Evolutionary conservation across 2,888 invertebrate genomes (phyloP).

Genomic region (Clanis bilineata): DNA sequence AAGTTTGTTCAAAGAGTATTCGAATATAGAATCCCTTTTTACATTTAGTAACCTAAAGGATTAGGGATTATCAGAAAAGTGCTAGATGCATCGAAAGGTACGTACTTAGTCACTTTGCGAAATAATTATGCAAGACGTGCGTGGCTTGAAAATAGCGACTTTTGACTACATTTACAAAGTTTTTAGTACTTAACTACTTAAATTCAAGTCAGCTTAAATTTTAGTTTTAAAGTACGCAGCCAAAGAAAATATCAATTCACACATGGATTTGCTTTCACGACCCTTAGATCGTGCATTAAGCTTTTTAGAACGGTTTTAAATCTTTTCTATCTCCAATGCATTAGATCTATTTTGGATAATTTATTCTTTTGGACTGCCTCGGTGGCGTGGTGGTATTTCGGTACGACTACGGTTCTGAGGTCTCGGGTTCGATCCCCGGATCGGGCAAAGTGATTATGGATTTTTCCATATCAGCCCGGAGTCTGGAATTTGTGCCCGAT

Average conservation of each 20-base stretch:
- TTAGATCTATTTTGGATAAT: not conserved
- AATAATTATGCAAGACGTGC: not conserved
- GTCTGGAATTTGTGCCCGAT: too few relatives aligned
- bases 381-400: too few relatives aligned
- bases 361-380: slow-evolving; percentile 4
- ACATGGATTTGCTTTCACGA: slow-evolving; percentile 5
- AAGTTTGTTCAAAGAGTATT: too few relatives aligned
- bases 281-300: not conserved
- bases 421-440: too few relatives aligned
- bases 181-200: not conserved
- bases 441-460: too few relatives aligned
- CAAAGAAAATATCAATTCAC: not conserved
- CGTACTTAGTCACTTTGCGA: too few relatives aligned
- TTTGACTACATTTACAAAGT: not conserved
- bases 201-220: not conserved
- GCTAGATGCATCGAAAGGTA: too few relatives aligned
- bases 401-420: too few relatives aligned
- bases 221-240: not conserved
- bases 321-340: slow-evolving; percentile 9
- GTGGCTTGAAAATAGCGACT: not conserved
- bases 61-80: too few relatives aligned
- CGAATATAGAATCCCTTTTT: too few relatives aligned
- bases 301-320: slow-evolving; percentile 1
- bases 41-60: too few relatives aligned
- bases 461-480: too few relatives aligned